A percentile compares a stretch with the other conserved stretches of the same genome.
Conservation (phyloP, 1,140 invertebrate genomes). For the Papilio polytes region DNA sequence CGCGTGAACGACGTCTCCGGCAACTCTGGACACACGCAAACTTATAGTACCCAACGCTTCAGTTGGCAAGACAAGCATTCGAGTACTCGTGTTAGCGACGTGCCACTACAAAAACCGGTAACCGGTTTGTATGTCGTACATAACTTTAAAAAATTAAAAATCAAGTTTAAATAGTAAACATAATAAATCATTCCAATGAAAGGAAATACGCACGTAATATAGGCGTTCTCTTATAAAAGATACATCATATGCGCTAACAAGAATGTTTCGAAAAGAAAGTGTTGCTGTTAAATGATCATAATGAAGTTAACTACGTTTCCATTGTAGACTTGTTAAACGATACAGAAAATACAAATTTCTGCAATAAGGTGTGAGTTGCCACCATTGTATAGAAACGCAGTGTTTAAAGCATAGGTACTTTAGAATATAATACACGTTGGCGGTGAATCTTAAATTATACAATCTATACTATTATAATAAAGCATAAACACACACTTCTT, state of each 20-base stretch:
- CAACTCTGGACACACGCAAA: slow-evolving; percentile 87
- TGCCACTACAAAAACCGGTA: no score
- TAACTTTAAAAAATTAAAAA: no score
- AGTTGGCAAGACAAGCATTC: no score
- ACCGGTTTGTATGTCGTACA: no score
- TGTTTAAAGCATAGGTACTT: no score
- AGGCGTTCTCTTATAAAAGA: background rate
- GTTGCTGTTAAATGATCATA: background rate
- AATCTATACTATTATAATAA: no score
- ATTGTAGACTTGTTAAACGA: background rate
- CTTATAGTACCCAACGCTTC: background rate
- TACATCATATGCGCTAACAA: background rate
- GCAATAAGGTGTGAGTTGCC: background rate
- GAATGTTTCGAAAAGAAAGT: slow-evolving; percentile 4
- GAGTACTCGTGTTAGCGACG: no score
- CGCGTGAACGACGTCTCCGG: slow-evolving; percentile 99
- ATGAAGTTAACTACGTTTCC: slow-evolving; percentile 5
- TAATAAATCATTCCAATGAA: background rate
- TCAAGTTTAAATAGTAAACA: background rate
- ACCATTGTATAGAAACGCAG: no score
- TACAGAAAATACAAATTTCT: slow-evolving; percentile 1
- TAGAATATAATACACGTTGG: no score
- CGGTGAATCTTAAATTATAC: no score
- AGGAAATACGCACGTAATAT: background rate
- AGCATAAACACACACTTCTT: no score